A percentile compares a stretch with the other conserved stretches of the same genome.
These are phyloP conservation scores for Electrophaes corylata DNA, from an alignment of 2,888 invertebrate genomes.

Conservation along the genomic window DNA sequence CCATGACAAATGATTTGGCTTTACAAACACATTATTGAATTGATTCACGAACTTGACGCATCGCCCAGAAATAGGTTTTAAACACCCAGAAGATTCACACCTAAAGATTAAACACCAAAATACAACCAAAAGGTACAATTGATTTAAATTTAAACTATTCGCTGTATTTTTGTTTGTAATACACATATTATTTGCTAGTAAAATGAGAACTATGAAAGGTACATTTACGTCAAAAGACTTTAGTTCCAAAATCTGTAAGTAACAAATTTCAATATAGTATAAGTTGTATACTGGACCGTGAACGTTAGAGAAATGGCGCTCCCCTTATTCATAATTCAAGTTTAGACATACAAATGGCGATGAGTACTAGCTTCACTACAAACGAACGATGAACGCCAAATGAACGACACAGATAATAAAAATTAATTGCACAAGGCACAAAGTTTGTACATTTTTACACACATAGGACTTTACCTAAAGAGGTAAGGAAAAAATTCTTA, in stretches of 20 bases:
- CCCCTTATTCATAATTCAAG: slow-evolving; percentile 18
- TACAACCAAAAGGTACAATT: slow-evolving; percentile 58
- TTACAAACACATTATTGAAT: slow-evolving; percentile 53
- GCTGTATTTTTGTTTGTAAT: slow-evolving; percentile 57
- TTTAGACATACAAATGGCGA: slow-evolving; percentile 1
- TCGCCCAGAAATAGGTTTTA: slow-evolving; percentile 43
- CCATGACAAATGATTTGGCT: slow-evolving; percentile 54
- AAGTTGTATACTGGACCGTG: slow-evolving; percentile 65
- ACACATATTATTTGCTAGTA: slow-evolving; percentile 45
- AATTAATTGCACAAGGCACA: slow-evolving; percentile 40
- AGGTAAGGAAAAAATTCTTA: not conserved
- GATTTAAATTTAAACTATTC: slow-evolving; percentile 46
- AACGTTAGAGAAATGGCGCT: slow-evolving; percentile 36
- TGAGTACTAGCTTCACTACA: slow-evolving; percentile 14
- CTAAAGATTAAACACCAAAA: slow-evolving; percentile 61
- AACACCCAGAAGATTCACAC: slow-evolving; percentile 49
- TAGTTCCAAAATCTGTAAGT: slow-evolving; percentile 69
- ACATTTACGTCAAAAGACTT: slow-evolving; percentile 72
- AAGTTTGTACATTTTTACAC: slow-evolving; percentile 38
- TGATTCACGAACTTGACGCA: slow-evolving; percentile 51
- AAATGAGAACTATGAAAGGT: slow-evolving; percentile 63
- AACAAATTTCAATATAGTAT: slow-evolving; percentile 54
- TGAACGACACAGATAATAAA: slow-evolving; percentile 16
- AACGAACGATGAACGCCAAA: slow-evolving; percentile 19
- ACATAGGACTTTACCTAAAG: slow-evolving; percentile 1